Evolutionary conservation across 2,113 vertebrate genomes (phyloP).

Genomic region (Ifrita kowaldi): DNA sequence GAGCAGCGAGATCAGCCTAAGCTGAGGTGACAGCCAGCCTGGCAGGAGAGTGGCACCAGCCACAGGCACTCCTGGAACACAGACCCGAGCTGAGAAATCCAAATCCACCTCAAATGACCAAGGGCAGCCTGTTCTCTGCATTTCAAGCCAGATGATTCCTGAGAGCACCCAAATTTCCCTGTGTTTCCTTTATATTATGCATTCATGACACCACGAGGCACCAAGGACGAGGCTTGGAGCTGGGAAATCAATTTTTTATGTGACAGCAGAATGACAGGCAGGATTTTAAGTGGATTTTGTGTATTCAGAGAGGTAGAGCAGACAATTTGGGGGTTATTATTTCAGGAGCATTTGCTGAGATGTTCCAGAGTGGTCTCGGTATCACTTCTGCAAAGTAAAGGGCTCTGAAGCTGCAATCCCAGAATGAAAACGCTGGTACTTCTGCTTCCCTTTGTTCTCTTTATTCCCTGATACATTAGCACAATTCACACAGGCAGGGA

Average conservation of each 20-base stretch:
- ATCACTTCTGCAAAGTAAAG: background rate
- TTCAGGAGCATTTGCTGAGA: background rate
- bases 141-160: background rate
- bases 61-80: background rate
- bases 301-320: background rate
- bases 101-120: background rate
- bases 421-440: background rate
- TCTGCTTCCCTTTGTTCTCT: slow-evolving; percentile 39
- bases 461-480: background rate
- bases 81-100: background rate
- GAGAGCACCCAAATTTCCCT: background rate
- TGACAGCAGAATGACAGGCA: background rate
- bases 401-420: background rate
- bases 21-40: background rate
- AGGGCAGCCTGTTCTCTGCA: background rate
- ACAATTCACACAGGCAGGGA: background rate
- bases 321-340: background rate
- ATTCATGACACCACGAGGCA: background rate
- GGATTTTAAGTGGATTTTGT: background rate
- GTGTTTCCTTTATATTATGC: background rate
- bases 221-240: background rate
- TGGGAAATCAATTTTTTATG: background rate
- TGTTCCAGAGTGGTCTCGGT: background rate
- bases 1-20: background rate
- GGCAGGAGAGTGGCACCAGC: background rate